Conservation (phyloP, 2,113 vertebrate species). For the Pavo muticus region DNA sequence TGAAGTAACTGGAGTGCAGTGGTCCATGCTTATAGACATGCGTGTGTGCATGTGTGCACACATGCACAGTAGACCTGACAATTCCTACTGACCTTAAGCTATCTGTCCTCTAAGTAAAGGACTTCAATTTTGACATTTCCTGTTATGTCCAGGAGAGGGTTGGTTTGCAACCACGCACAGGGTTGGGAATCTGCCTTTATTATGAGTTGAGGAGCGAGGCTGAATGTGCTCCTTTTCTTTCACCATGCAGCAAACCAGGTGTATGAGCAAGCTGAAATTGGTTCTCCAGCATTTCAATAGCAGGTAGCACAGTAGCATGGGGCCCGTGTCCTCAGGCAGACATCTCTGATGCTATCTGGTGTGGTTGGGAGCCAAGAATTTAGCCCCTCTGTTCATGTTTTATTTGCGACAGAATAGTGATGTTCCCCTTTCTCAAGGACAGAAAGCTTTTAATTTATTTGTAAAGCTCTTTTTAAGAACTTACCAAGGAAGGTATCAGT, state of each 20-base stretch:
- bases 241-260: neutral
- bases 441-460: slow-evolving; percentile 23
- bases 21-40: neutral
- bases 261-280: neutral
- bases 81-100: neutral
- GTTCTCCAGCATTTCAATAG: neutral
- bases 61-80: neutral
- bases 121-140: fast-evolving
- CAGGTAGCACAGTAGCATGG: neutral
- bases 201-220: fast-evolving
- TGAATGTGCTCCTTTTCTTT: neutral
- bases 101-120: neutral
- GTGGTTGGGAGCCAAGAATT: neutral
- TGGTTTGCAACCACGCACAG: fast-evolving
- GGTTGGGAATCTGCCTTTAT: neutral
- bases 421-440: slow-evolving; percentile 13
- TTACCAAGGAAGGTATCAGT: neutral
- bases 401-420: neutral
- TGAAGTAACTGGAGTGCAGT: neutral
- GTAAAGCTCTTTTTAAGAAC: neutral
- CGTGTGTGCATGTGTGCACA: too few species aligned
- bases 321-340: neutral
- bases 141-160: neutral
- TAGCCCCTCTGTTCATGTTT: neutral
- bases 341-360: neutral